A percentile compares a stretch with the other conserved stretches of the same genome.
phyloP scores from a whole-genome alignment of 2,888 invertebrate species.

The Agrenia bidenticulata region DNA sequence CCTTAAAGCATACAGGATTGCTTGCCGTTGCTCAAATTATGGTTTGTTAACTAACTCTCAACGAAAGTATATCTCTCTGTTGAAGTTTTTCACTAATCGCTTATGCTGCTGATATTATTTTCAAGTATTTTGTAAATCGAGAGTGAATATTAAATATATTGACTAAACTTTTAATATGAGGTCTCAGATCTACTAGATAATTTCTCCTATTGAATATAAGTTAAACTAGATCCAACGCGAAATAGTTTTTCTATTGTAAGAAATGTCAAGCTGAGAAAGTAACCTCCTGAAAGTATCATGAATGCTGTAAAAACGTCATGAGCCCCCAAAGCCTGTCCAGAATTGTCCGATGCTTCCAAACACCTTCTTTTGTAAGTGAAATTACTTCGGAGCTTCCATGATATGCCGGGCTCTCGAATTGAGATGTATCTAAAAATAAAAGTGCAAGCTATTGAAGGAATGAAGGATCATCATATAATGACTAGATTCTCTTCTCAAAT shows the following conservation, averaged over 20 bases:
- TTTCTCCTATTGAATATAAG: constrained; percentile 19
- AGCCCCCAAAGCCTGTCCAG: constrained; percentile 36
- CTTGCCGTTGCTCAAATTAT: too few species aligned
- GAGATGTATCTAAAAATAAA: constrained; percentile 27
- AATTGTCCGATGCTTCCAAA: constrained; percentile 35
- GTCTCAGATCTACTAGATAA: neutral
- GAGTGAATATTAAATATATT: too few species aligned
- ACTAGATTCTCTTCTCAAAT: too few species aligned
- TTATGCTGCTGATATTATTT: too few species aligned
- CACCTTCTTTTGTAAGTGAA: constrained; percentile 42
- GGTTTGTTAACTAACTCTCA: too few species aligned
- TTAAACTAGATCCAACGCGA: constrained; percentile 11
- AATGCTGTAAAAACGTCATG: constrained; percentile 51
- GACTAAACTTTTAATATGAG: too few species aligned
- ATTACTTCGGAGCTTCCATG: constrained; percentile 32
- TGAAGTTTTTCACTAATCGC: too few species aligned
- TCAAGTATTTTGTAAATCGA: too few species aligned
- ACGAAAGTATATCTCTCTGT: too few species aligned
- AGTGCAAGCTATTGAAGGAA: too few species aligned
- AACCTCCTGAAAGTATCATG: constrained; percentile 45
- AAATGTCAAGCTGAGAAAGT: constrained; percentile 31
- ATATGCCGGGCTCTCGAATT: constrained; percentile 45
- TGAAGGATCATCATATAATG: too few species aligned
- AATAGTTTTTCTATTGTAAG: constrained; percentile 36
- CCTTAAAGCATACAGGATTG: too few species aligned